A percentile compares a stretch with the other conserved stretches of the same genome.
Conservation (phyloP, 2,888 invertebrate genomes). For the Tridacna crocea region DNA sequence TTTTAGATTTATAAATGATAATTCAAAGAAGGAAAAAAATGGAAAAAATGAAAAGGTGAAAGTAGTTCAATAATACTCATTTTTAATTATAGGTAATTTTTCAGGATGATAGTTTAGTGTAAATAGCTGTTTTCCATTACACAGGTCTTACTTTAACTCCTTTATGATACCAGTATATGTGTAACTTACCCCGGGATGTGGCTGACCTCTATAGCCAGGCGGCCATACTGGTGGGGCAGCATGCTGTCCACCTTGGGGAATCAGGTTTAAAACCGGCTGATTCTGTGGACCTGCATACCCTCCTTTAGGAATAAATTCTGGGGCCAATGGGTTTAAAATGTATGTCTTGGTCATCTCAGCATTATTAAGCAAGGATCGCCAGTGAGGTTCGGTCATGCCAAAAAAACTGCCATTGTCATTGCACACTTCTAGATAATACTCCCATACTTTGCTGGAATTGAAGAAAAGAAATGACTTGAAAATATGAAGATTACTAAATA, state of each 20-base stretch:
- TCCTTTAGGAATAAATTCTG: constrained; percentile 90
- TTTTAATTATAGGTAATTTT: too few species aligned
- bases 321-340: constrained; percentile 92
- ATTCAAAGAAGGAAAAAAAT: too few species aligned
- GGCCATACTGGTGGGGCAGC: constrained; percentile 41
- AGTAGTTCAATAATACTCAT: too few species aligned
- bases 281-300: constrained; percentile 44
- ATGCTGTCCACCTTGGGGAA: constrained; percentile 19
- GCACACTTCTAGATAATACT: constrained; percentile 90
- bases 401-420: constrained; percentile 89
- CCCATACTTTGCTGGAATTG: constrained; percentile 89
- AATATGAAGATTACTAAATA: neutral
- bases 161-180: too few species aligned
- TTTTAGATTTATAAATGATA: too few species aligned
- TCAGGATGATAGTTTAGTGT: too few species aligned
- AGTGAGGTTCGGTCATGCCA: constrained; percentile 89
- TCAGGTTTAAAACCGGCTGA: constrained; percentile 53
- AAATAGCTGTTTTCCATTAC: too few species aligned
- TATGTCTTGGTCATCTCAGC: constrained; percentile 91
- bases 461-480: neutral
- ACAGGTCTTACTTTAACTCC: too few species aligned
- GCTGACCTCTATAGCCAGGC: constrained; percentile 47
- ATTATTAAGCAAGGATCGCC: constrained; percentile 89
- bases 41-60: too few species aligned
- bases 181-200: constrained; percentile 51